Evolutionary conservation across 2,888 invertebrate genomes (phyloP), one percentile per base, ranked within the genome.

Genomic region (Eulithis prunata): DNA sequence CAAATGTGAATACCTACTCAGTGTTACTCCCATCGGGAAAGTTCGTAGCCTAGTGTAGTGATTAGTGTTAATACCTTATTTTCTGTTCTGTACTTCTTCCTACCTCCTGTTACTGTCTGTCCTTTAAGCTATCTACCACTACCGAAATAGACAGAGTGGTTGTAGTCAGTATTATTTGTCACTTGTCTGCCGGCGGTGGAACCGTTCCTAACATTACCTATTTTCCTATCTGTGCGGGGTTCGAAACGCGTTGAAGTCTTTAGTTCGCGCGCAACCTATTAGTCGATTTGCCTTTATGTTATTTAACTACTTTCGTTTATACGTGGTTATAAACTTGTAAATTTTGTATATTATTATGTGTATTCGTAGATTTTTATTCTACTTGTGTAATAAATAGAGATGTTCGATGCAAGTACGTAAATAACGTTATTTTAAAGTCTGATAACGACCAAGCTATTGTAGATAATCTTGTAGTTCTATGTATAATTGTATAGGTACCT

Each of bases 401-500:
- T 83, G 79, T 83, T 82, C 76, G 74, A 82, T 81, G 80, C 73
- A 74, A 73, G 70, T 82, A 82, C 78, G 77, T 78, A 72, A 73
- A 79, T 77, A 66, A 66, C 47, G 61, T 85, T 84, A 83, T 83
- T 78, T 81, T 85, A 81, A 91, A 91, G 92, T 92, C 92, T 92
- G 93, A 92, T 83, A 89, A 86, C 90, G 92, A 93, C 92, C 92
- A 93, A 93, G 87, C 84, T 86, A 82, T 78, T 89, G 90, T 92
- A 89, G 84, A 87, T 87, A 86, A 78, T 81, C 76, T 79, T 74
- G 76, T 86, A 88, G 83, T 72, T 77, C 79, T 88, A 87, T 82
- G 79, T 41, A 41, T 41, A 41, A 11, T 8, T 91, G 90, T 91
- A 91, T 74, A 91, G 45, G 43, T 90, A 21, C 21, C 21, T 21